Evolutionary conservation across 2,113 vertebrate species (phyloP), one percentile per base, ranked within the genome.

Genomic region (Furnarius figulus): DNA sequence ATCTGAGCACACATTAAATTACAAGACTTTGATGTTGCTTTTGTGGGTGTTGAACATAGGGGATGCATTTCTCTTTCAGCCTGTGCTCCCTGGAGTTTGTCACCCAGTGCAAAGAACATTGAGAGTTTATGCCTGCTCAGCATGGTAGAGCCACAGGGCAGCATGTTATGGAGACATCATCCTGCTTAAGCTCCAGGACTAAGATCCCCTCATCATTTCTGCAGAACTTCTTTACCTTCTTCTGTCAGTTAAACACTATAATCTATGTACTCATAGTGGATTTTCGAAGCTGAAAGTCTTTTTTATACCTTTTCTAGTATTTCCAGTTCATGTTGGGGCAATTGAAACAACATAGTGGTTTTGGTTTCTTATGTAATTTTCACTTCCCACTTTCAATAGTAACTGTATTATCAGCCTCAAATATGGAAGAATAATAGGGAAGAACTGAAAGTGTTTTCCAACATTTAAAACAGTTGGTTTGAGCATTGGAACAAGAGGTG

Each of bases 11-110:
- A 90, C 82, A 58, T 25, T 75, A 76, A 93, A 62, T 30, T 56
- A 65, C 77, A 16, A 66, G 79, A 47, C n/a, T 87, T 72, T 80
- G 90, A 91, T 82, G 83, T 73, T 96, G 40, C 74, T 95, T 95
- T 93, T n/a, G 4, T 37, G 40, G 27, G 40, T 74, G 94, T 63
- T 68, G 58, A 94, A 74, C 18, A 30, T 9, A n/a, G 23, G 25
- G 22, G 33, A 63, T 66, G 85, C 71, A 56, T 65, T 87, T 95
- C 46, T 86, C 46, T 66, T 96, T 83, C 28, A 80, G 77, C 33
- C 27, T 61, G 1, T 62, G 47, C 37, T 84, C n/a, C 42, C 19
- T 89, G 76, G 59, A 77, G 72, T 89, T 83, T 74, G 53, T 66
- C 20, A 46, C 31, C 33, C 35, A 50, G 24, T 66, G 52, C 66